phyloP scores from a whole-genome alignment of 2,888 invertebrate genomes.

The Cerceris ruficornis region DNA sequence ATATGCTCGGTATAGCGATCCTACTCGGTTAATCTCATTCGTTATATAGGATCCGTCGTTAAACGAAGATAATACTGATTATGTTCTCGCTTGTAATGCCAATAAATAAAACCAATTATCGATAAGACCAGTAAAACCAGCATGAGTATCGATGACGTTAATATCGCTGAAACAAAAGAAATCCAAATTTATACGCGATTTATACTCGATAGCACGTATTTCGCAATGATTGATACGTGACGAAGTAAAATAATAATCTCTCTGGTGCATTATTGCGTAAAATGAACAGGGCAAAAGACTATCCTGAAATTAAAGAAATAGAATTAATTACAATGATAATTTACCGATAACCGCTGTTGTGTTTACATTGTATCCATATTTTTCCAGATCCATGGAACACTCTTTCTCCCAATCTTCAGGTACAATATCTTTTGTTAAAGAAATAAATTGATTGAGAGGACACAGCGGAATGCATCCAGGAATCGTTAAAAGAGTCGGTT shows the following conservation, averaged over 20 bases:
- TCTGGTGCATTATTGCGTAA: background rate
- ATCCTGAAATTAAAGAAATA: slow-evolving; percentile 1
- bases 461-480: slow-evolving; percentile 87
- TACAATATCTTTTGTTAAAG: slow-evolving; percentile 85
- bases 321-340: slow-evolving; percentile 17
- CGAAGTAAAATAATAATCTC: background rate
- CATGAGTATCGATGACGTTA: slow-evolving; percentile 74
- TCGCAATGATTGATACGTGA: background rate
- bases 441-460: slow-evolving; percentile 84
- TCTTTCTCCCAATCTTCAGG: slow-evolving; percentile 87
- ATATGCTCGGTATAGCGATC: slow-evolving; percentile 3
- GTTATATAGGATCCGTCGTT: slow-evolving; percentile 74
- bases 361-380: slow-evolving; percentile 67
- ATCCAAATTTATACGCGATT: background rate
- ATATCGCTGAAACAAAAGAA: slow-evolving; percentile 71
- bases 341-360: slow-evolving; percentile 73
- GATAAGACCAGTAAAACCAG: slow-evolving; percentile 71
- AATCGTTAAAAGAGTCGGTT: slow-evolving; percentile 84
- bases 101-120: slow-evolving; percentile 75
- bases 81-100: slow-evolving; percentile 74
- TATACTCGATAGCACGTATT: background rate
- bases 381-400: slow-evolving; percentile 81
- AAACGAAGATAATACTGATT: slow-evolving; percentile 77
- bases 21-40: background rate
- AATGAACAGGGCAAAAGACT: background rate